Conservation (phyloP, 1,140 invertebrate species). For the Tetranychus urticae region DNA sequence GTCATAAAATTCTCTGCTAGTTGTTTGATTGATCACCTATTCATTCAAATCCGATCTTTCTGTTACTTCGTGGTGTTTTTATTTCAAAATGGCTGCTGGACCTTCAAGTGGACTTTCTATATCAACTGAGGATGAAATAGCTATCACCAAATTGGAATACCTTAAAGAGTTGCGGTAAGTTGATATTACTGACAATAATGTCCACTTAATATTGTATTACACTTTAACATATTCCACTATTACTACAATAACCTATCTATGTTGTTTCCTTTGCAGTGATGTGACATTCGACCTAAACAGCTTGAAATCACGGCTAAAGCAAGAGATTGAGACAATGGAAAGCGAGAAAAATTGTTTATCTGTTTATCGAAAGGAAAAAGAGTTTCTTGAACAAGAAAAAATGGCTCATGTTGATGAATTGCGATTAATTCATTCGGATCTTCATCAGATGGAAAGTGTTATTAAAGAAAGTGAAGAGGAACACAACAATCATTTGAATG, state of each 20-base stretch:
- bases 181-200: too few species aligned
- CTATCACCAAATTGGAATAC: slow-evolving; percentile 64
- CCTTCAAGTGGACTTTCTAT: background rate
- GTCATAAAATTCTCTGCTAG: too few species aligned
- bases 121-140: slow-evolving; percentile 27
- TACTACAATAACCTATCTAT: too few species aligned
- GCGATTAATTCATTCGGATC: slow-evolving; percentile 87
- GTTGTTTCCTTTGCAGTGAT: slow-evolving; percentile 26
- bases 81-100: too few species aligned
- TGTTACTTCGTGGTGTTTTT: too few species aligned
- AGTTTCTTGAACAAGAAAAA: slow-evolving; percentile 82
- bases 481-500: slow-evolving; percentile 52
- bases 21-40: too few species aligned
- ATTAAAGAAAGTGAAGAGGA: slow-evolving; percentile 91
- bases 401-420: slow-evolving; percentile 96
- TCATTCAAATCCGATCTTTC: too few species aligned
- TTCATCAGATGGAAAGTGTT: slow-evolving; percentile 93
- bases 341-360: slow-evolving; percentile 75
- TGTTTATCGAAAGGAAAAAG: slow-evolving; percentile 86
- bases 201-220: too few species aligned
- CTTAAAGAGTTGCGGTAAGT: slow-evolving; percentile 57
- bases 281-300: slow-evolving; percentile 78
- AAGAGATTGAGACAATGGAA: slow-evolving; percentile 73
- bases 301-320: slow-evolving; percentile 55
- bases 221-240: too few species aligned